phyloP scores from a whole-genome alignment of 2,797 vertebrate genomes.

The Pipistrellus nathusii region DNA sequence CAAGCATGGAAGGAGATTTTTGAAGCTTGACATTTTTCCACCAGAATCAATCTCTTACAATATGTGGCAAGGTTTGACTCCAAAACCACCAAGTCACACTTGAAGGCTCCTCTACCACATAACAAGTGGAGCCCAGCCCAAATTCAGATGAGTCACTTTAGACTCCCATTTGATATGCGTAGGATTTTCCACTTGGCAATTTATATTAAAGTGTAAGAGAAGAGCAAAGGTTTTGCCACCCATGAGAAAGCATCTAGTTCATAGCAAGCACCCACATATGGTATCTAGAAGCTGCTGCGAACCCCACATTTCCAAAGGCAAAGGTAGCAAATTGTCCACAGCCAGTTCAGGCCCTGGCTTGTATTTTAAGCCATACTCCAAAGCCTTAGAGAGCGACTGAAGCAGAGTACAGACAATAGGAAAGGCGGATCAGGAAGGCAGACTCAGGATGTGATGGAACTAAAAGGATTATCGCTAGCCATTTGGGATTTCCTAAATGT shows the following conservation, averaged over 20 bases:
- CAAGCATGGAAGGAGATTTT: conserved; percentile 60
- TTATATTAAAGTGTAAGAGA: background rate
- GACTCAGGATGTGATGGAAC: background rate
- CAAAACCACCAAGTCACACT: conserved; percentile 17
- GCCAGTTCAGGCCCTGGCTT: background rate
- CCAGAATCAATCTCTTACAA: conserved; percentile 40
- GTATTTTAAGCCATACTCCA: background rate
- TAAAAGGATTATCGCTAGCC: background rate
- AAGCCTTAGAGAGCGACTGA: background rate
- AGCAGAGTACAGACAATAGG: background rate
- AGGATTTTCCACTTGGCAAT: background rate
- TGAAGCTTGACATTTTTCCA: conserved; percentile 46
- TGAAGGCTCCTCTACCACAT: background rate
- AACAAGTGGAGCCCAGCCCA: background rate
- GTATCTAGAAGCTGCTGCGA: background rate
- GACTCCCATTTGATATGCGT: background rate
- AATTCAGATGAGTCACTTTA: background rate
- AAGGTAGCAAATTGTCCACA: background rate
- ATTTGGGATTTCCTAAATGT: conserved; percentile 45
- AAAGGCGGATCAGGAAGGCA: background rate
- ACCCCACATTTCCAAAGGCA: background rate
- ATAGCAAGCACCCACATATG: background rate
- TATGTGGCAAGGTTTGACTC: conserved; percentile 28
- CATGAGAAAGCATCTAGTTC: background rate
- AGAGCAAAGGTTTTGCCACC: background rate